These are phyloP conservation scores for Chelonia mydas DNA, from an alignment of 2,797 vertebrate species.

Conservation along the genomic window DNA sequence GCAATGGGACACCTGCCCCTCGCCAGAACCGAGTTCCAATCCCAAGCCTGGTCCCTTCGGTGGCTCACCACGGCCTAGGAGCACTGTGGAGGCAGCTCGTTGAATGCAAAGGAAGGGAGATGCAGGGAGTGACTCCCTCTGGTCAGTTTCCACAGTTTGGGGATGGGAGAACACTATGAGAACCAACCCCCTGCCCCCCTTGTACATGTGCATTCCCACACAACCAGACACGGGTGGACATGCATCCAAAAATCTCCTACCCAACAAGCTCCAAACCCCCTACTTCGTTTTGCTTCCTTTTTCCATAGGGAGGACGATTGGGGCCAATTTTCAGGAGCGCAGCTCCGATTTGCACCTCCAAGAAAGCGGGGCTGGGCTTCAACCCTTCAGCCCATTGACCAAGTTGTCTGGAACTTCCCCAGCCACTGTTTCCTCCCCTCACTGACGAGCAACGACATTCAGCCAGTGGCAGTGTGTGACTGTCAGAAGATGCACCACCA, in stretches of 20 bases:
- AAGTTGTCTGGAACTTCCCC: not conserved
- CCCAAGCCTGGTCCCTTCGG: not conserved
- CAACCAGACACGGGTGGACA: not conserved
- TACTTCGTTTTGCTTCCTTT: not conserved
- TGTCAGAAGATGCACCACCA: rapidly evolving
- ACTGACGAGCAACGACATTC: not conserved
- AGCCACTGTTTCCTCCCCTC: not conserved
- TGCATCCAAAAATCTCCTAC: not conserved
- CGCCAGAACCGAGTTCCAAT: not conserved
- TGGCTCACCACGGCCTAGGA: not conserved
- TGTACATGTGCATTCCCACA: not conserved
- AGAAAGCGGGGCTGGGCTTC: not conserved
- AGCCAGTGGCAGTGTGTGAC: not conserved
- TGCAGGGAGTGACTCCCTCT: not conserved
- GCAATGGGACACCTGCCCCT: not conserved
- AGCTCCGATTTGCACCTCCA: not conserved
- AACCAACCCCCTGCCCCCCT: not conserved
- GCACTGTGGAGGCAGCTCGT: not conserved
- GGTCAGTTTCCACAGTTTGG: not conserved
- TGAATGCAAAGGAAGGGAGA: not conserved
- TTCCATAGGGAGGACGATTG: not conserved
- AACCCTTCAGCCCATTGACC: not conserved
- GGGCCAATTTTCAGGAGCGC: not conserved
- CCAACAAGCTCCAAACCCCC: not conserved
- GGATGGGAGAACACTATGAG: not conserved